Evolutionary conservation across 2,797 vertebrate genomes (phyloP).

Genomic region (Poecilia gillii): DNA sequence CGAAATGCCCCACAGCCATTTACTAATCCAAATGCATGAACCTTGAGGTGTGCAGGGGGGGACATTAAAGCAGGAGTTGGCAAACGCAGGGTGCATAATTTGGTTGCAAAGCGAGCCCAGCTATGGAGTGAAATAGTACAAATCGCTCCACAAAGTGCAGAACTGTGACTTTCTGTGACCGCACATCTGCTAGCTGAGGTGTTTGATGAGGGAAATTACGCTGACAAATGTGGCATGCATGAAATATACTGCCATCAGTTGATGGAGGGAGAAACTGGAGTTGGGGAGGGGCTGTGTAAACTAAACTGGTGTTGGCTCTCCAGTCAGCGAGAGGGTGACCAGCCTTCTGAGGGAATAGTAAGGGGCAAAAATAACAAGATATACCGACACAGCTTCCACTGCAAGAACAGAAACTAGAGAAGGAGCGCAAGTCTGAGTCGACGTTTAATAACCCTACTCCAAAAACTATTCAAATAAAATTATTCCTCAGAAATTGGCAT

Average conservation of each 20-base stretch:
- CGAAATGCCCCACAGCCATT: conserved; percentile 30
- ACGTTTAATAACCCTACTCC: neutral
- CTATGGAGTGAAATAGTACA: neutral
- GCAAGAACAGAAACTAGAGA: neutral
- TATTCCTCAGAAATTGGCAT: neutral
- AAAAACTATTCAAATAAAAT: neutral
- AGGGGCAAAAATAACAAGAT: neutral
- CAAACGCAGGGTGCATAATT: conserved; percentile 3
- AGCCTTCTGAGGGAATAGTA: neutral
- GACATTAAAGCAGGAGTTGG: conserved; percentile 11
- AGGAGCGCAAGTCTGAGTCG: neutral
- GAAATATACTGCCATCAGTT: conserved; percentile 51
- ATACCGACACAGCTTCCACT: neutral
- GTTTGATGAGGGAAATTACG: conserved; percentile 32
- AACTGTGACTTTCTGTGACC: conserved; percentile 31
- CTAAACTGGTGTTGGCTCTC: neutral
- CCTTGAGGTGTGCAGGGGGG: conserved; percentile 1
- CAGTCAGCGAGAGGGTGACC: neutral
- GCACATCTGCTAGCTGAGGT: conserved; percentile 12
- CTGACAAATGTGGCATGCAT: conserved; percentile 47
- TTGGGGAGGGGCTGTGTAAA: neutral
- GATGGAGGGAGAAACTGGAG: conserved; percentile 49
- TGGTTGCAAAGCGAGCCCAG: neutral
- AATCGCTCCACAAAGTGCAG: conserved; percentile 23
- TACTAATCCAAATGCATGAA: conserved; percentile 23